A percentile compares a stretch with the other conserved stretches of the same genome.
These are phyloP conservation scores for Neocrepidodera transversa DNA, from an alignment of 2,888 invertebrate species.

Conservation along the genomic window DNA sequence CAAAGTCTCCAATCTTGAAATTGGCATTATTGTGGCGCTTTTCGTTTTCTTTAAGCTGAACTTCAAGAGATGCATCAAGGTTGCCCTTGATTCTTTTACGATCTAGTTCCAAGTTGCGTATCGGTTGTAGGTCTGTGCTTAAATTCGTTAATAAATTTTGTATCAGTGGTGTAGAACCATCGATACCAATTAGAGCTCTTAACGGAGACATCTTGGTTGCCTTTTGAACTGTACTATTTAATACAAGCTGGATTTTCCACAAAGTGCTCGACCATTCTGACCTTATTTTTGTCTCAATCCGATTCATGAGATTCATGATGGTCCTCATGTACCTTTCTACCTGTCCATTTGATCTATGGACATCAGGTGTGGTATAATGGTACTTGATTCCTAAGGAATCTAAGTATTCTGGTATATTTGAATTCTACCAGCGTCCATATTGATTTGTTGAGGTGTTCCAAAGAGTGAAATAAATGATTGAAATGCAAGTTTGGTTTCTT, in stretches of 20 bases:
- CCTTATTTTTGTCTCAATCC: neutral
- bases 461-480: constrained; percentile 34
- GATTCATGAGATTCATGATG: neutral
- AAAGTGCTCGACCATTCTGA: neutral
- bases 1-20: neutral
- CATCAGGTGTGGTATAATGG: neutral
- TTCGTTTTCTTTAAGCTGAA: neutral
- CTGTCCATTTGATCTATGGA: neutral
- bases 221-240: neutral
- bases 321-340: neutral
- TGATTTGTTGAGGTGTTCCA: constrained; percentile 36
- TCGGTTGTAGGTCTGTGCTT: neutral
- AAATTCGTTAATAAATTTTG: neutral
- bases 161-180: neutral
- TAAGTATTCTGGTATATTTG: constrained; percentile 38
- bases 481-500: constrained; percentile 31
- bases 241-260: neutral
- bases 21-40: neutral
- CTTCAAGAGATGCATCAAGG: too few relatives aligned
- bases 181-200: neutral
- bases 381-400: constrained; percentile 1
- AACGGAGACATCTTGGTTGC: neutral
- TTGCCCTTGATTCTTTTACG: neutral
- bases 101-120: neutral
- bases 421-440: constrained; percentile 38